Evolutionary conservation across 2,888 invertebrate genomes (phyloP).

Genomic region (Stegana nigrithorax): DNA sequence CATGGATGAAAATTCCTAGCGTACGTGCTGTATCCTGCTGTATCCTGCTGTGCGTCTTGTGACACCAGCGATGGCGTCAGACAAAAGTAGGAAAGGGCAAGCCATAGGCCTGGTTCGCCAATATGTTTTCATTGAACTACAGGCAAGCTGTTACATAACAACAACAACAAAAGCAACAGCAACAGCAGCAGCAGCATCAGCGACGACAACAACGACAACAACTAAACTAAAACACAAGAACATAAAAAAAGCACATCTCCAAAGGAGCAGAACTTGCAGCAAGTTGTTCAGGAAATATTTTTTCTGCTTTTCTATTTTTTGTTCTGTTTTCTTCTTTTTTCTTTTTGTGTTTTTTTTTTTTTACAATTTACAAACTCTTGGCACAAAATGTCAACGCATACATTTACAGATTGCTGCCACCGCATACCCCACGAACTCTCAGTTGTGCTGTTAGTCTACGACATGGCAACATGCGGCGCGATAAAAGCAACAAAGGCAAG

Average conservation of each 20-base stretch:
- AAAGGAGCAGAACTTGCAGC: not conserved
- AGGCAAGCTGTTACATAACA: conserved; percentile 46
- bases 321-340: too few species aligned
- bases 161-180: conserved; percentile 26
- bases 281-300: too few species aligned
- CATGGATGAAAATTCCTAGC: not conserved
- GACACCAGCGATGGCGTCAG: not conserved
- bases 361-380: conserved; percentile 37
- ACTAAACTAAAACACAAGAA: not conserved
- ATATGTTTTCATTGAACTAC: conserved; percentile 53
- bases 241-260: too few species aligned
- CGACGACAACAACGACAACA: not conserved
- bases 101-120: conserved; percentile 31
- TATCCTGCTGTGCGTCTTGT: not conserved
- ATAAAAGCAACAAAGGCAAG: conserved; percentile 22
- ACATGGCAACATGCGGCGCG: conserved; percentile 26
- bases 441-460: too few species aligned
- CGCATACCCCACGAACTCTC: too few species aligned
- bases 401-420: conserved; percentile 14
- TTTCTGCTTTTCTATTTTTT: too few species aligned
- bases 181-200: too few species aligned
- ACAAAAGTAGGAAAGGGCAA: not conserved
- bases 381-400: conserved; percentile 49
- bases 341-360: too few species aligned
- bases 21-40: not conserved